Percentiles rank a stretch among this genome's conserved stretches.
These are phyloP conservation scores for Fragum whitleyi DNA, from an alignment of 2,888 invertebrate genomes.

Conservation along the genomic window DNA sequence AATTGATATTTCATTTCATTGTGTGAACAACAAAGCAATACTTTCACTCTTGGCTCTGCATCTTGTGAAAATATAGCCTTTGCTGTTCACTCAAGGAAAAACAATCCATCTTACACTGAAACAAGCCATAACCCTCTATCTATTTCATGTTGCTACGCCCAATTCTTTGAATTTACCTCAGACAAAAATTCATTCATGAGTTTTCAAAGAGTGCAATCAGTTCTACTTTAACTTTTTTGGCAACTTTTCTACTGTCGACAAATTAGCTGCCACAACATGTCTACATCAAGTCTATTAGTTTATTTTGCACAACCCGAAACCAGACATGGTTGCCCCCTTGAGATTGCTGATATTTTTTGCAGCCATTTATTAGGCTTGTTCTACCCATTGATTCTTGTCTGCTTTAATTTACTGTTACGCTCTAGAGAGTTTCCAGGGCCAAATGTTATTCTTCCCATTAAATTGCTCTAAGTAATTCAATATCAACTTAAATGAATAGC, in stretches of 20 bases:
- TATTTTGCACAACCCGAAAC: background rate
- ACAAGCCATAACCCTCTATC: too few species aligned
- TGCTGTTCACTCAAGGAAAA: too few species aligned
- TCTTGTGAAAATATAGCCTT: too few species aligned
- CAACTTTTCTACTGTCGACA: background rate
- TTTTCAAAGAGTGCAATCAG: background rate
- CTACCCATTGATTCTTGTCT: conserved; percentile 21
- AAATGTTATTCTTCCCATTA: conserved; percentile 3
- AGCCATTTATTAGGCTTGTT: conserved; percentile 18
- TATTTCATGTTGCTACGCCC: too few species aligned
- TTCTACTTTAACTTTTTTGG: background rate
- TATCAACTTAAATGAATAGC: background rate
- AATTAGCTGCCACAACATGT: conserved; percentile 4
- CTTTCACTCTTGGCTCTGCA: too few species aligned
- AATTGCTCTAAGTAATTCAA: conserved; percentile 4
- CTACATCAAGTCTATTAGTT: background rate
- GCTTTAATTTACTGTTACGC: conserved; percentile 20
- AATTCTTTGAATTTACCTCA: too few species aligned
- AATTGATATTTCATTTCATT: too few species aligned
- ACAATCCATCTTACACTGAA: too few species aligned
- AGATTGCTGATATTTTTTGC: background rate
- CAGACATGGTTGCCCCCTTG: conserved; percentile 12
- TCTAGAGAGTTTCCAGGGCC: conserved; percentile 12
- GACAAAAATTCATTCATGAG: background rate
- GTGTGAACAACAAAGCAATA: too few species aligned